Conservation (phyloP, 2,888 invertebrate genomes). For the Ophion ellenae region DNA sequence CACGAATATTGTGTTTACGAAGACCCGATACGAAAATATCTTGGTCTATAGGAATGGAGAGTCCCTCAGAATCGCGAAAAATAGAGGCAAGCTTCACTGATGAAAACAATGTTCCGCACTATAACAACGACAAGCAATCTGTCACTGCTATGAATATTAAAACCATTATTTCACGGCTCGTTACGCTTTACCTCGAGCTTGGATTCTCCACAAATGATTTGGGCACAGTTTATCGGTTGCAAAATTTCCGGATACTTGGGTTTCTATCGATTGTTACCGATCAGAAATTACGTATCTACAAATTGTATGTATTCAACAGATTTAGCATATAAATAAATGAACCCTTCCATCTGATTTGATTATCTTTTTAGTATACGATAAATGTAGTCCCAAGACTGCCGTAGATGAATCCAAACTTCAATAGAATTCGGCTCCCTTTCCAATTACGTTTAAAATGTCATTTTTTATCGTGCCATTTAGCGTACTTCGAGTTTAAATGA, state of each 20-base stretch:
- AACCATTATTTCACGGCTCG: conserved; percentile 30
- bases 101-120: conserved; percentile 12
- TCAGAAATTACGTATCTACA: too few species aligned
- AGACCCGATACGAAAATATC: conserved; percentile 4
- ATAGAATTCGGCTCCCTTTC: not conserved
- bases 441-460: too few species aligned
- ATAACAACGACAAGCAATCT: not conserved
- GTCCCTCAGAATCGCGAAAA: not conserved
- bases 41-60: not conserved
- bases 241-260: not conserved
- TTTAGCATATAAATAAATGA: not conserved
- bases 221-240: not conserved
- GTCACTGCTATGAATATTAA: conserved; percentile 37
- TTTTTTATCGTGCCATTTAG: too few species aligned
- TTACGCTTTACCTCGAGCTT: not conserved
- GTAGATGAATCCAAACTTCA: not conserved
- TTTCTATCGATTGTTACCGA: not conserved
- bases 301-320: not conserved
- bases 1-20: not conserved
- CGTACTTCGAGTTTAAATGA: too few species aligned
- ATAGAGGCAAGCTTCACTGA: not conserved
- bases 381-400: too few species aligned
- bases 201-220: not conserved
- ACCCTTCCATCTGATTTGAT: not conserved
- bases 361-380: not conserved